phyloP scores from a whole-genome alignment of 2,888 invertebrate species.

The Brachypalpus laphriformis region DNA sequence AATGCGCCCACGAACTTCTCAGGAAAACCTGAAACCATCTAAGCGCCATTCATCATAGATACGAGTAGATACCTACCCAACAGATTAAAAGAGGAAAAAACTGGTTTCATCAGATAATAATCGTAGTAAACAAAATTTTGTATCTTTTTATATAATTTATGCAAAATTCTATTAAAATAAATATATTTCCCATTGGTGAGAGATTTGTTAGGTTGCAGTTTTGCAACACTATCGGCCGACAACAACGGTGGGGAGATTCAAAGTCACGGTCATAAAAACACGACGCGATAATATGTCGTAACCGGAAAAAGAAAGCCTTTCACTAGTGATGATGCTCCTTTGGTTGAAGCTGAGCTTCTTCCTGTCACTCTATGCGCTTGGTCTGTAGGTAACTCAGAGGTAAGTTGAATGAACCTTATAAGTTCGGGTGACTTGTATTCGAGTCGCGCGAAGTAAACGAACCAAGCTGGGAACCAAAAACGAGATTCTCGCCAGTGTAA shows the following conservation, averaged over 20 bases:
- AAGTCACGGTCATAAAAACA: conserved; percentile 70
- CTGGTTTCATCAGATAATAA: conserved; percentile 21
- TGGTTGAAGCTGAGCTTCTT: conserved; percentile 12
- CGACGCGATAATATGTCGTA: conserved; percentile 37
- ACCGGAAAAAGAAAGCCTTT: conserved; percentile 66
- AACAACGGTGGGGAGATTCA: conserved; percentile 27
- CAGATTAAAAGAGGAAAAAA: conserved; percentile 11
- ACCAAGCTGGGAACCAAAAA: conserved; percentile 55
- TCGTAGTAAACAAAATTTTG: conserved; percentile 40
- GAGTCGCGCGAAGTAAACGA: conserved; percentile 26
- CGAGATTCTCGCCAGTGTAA: conserved; percentile 57
- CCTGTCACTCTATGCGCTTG: conserved; percentile 35
- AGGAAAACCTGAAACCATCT: conserved; percentile 40
- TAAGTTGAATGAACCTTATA: conserved; percentile 64
- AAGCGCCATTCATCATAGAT: conserved; percentile 49
- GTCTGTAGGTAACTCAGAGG: conserved; percentile 3
- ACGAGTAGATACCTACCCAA: conserved; percentile 1
- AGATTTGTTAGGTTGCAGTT: conserved; percentile 22
- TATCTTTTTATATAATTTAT: conserved; percentile 30
- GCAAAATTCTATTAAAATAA: conserved; percentile 31
- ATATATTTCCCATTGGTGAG: conserved; percentile 7
- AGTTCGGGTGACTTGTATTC: conserved; percentile 59
- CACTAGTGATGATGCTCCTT: conserved; percentile 32
- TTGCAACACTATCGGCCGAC: background rate
- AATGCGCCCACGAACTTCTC: conserved; percentile 42